These are phyloP conservation scores for Zoanthus solanderi DNA, from an alignment of 92 coral and sea anemone species.

Conservation along the genomic window DNA sequence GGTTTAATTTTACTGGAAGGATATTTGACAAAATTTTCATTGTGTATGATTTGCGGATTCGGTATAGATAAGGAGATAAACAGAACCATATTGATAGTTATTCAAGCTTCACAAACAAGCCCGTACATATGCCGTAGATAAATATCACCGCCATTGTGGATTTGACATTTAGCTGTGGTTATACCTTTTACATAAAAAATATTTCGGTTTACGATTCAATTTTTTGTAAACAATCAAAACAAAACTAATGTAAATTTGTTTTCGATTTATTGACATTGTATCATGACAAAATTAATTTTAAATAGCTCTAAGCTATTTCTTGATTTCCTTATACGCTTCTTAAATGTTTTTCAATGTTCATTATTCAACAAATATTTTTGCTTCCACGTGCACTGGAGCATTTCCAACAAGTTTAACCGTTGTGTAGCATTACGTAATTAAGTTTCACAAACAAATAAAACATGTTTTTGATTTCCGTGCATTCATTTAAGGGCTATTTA, in stretches of 20 bases:
- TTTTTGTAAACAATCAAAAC: background rate
- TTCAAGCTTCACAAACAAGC: slow-evolving; percentile 7
- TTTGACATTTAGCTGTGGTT: background rate
- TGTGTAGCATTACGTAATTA: too few relatives aligned
- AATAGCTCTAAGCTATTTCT: slow-evolving; percentile 1
- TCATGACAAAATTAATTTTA: background rate
- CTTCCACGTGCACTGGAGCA: background rate
- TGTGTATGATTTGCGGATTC: background rate
- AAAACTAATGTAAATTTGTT: background rate
- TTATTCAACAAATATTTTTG: background rate
- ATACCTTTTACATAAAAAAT: background rate
- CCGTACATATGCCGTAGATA: background rate
- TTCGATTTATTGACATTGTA: background rate
- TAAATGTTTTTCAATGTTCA: background rate
- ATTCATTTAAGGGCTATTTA: too few relatives aligned
- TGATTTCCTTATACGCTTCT: background rate
- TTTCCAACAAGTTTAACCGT: too few relatives aligned
- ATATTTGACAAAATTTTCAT: background rate
- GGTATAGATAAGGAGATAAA: slow-evolving; percentile 36
- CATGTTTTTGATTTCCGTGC: too few relatives aligned
- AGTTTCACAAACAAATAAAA: too few relatives aligned
- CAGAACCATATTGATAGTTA: background rate
- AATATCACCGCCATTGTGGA: background rate
- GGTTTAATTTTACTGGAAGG: background rate
- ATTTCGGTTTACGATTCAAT: background rate